phyloP scores from a whole-genome alignment of 2,797 vertebrate species.

The Syncerus caffer region DNA sequence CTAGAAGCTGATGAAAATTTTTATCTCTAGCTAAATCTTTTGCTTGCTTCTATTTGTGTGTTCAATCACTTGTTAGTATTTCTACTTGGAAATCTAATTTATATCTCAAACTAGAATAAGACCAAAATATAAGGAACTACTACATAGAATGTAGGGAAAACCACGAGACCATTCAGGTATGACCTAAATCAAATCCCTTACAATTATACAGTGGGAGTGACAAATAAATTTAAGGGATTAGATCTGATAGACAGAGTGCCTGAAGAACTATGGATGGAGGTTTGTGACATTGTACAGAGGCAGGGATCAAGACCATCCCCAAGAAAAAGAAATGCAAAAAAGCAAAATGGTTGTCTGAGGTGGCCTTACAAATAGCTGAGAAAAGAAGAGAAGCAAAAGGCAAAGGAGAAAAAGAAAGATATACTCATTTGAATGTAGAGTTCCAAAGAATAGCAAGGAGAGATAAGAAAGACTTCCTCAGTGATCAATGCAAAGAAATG shows the following conservation, averaged over 20 bases:
- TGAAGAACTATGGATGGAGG: rapidly evolving
- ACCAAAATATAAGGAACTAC: neutral
- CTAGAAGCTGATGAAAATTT: neutral
- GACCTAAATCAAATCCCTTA: neutral
- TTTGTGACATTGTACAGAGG: neutral
- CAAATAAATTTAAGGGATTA: neutral
- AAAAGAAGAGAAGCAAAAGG: neutral
- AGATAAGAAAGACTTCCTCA: neutral
- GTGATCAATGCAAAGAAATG: neutral
- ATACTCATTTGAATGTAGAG: neutral
- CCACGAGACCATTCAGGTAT: neutral
- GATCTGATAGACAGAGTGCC: neutral
- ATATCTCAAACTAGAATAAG: neutral
- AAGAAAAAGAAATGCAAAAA: neutral
- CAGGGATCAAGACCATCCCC: neutral
- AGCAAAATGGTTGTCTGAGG: neutral
- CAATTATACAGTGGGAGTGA: neutral
- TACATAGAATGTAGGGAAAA: neutral
- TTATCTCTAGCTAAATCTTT: neutral
- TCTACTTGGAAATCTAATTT: neutral
- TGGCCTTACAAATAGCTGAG: neutral
- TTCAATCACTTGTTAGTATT: neutral
- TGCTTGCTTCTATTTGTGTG: neutral
- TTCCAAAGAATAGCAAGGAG: neutral
- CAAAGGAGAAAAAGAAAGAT: neutral